A percentile compares a stretch with the other conserved stretches of the same genome.
These are phyloP conservation scores for Sula dactylatra DNA, from an alignment of 2,113 vertebrate species.

Conservation along the genomic window DNA sequence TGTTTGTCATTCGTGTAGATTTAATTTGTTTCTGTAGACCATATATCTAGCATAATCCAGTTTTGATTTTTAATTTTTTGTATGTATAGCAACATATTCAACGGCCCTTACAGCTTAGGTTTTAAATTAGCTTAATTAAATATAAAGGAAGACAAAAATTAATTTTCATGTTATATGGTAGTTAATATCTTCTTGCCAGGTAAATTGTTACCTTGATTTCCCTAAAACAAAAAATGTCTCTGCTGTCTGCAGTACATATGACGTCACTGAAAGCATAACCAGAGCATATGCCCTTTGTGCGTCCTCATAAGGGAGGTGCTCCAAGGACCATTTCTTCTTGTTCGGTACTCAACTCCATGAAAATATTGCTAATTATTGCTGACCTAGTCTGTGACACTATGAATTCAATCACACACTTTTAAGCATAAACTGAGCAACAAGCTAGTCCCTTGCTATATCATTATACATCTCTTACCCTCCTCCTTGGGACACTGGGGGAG, in stretches of 20 bases:
- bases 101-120: background rate
- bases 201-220: background rate
- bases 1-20: background rate
- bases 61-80: background rate
- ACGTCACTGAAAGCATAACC: background rate
- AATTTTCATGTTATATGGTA: background rate
- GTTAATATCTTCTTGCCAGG: background rate
- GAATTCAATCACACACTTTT: background rate
- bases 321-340: background rate
- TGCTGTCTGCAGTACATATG: background rate
- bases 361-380: constrained; percentile 41
- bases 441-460: background rate
- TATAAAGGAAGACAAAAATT: background rate
- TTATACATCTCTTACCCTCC: background rate
- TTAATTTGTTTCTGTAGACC: background rate
- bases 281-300: background rate
- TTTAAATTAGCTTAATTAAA: background rate
- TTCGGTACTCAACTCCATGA: background rate
- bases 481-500: background rate
- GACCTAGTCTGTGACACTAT: background rate
- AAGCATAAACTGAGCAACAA: background rate
- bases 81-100: background rate
- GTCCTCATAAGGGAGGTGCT: background rate
- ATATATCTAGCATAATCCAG: background rate
- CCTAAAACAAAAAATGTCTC: background rate